These are phyloP conservation scores for Aspidoscelis tigris DNA, from an alignment of 2,113 vertebrate genomes.

Conservation along the genomic window DNA sequence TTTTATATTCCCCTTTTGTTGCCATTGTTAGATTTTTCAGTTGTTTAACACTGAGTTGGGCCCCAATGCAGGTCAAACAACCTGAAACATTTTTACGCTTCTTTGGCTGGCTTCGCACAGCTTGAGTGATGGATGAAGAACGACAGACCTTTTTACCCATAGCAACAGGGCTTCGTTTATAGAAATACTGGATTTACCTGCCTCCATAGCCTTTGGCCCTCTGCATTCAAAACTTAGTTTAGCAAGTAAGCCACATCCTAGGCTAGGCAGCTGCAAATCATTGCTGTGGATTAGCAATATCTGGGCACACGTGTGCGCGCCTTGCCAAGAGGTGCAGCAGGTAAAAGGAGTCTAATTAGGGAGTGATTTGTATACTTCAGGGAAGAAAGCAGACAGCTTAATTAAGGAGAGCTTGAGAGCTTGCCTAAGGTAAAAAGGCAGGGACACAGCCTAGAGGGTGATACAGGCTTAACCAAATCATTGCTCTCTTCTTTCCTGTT, in stretches of 20 bases:
- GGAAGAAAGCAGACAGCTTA: conserved; percentile 8
- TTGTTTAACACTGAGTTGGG: background rate
- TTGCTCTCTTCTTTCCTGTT: background rate
- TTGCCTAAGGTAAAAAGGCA: background rate
- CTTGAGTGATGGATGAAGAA: background rate
- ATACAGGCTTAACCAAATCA: background rate
- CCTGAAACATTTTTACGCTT: background rate
- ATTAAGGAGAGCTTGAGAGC: background rate
- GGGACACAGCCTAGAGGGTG: background rate
- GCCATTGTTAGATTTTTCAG: background rate
- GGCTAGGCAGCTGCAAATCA: background rate
- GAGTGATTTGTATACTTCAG: conserved; percentile 22
- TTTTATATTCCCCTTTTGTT: background rate
- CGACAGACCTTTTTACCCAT: background rate
- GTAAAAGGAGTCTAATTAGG: conserved; percentile 17
- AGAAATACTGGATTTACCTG: background rate
- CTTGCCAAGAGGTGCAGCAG: conserved; percentile 12
- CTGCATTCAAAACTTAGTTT: background rate
- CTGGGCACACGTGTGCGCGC: background rate
- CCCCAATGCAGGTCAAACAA: background rate
- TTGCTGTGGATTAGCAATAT: background rate
- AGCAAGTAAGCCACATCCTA: background rate
- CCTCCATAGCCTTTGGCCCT: background rate
- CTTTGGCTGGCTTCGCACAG: background rate
- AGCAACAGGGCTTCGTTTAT: background rate